Evolutionary conservation across 92 coral and sea anemone species (phyloP), one percentile per base, ranked within the genome.

Genomic region (Porites divaricata): DNA sequence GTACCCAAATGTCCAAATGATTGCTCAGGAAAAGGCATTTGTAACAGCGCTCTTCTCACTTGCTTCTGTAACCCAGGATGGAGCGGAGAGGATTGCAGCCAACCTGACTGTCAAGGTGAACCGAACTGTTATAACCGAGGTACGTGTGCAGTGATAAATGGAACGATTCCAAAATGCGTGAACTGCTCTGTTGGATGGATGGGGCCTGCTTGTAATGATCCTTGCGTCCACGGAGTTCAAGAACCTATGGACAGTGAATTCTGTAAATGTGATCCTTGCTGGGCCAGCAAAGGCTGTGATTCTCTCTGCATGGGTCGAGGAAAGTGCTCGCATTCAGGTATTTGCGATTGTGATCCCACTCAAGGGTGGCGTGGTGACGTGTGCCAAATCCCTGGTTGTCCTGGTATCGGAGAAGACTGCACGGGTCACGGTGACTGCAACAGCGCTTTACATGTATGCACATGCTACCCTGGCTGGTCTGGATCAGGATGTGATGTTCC

Each of bases 1-100:
- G 88, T 87, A 6, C 98, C 97, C 10, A 89, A 87, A 48, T 96
- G 99, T 76, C 98, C 99, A 9, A 93, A 89, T 28, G 99, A 90
- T 76, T 96, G 99, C 67, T 96, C 98, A 71, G 99, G 97, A 58
- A 95, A 96, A 26, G 99, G 99, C 16, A 84, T 96, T 52, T 96
- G 99, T 79, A 96, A 96, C 81, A 92, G 96, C 52, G 97, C 95
- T 9, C 93, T 96, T 74, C 93, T 77, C 63, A 86, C 88, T 14
- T 96, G 99, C 68, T 95, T 88, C 75, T 96, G 99, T 84, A 87
- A 96, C 81, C 95, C 99, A 35, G 99, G 99, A 74, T 96, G 99
- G 99, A 63, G 77, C n/a, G 97, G 97, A 1, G 72, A 59, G 10
- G 98, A 94, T 72, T 96, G 99, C 70, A 88, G 94, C 69, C 73